A percentile compares a stretch with the other conserved stretches of the same genome.
Evolutionary conservation across 2,888 invertebrate species (phyloP).

Genomic region (Drosophila imparisetae): DNA sequence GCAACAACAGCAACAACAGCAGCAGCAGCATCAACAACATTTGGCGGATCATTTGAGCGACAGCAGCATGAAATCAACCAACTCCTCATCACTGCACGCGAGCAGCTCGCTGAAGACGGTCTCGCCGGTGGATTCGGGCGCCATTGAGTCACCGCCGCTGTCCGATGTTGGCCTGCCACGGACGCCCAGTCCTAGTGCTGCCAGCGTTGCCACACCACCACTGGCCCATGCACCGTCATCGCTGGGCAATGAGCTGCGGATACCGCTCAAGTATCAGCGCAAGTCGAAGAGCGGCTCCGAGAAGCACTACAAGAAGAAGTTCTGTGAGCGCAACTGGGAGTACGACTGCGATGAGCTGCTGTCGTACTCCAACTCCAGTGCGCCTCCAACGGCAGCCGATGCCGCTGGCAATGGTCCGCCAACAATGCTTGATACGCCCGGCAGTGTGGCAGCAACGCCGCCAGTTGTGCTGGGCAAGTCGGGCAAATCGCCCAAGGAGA

Average conservation of each 20-base stretch:
- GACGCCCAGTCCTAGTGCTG: slow-evolving; percentile 84
- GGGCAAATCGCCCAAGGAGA: slow-evolving; percentile 69
- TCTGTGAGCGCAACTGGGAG: slow-evolving; percentile 91
- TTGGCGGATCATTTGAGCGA: slow-evolving; percentile 81
- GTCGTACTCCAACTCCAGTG: slow-evolving; percentile 79
- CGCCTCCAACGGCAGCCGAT: slow-evolving; percentile 77
- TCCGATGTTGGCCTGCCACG: slow-evolving; percentile 84
- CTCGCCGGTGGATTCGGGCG: slow-evolving; percentile 83
- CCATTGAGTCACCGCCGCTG: slow-evolving; percentile 86
- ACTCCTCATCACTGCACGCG: slow-evolving; percentile 67
- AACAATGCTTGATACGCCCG: slow-evolving; percentile 31
- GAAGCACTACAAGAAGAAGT: slow-evolving; percentile 93
- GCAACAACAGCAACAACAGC: slow-evolving; percentile 79
- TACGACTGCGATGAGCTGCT: slow-evolving; percentile 82
- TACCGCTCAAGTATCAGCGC: slow-evolving; percentile 87
- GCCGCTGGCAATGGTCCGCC: slow-evolving; percentile 77
- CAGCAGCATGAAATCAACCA: slow-evolving; percentile 81
- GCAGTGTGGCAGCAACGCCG: slow-evolving; percentile 19
- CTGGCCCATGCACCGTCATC: slow-evolving; percentile 56
- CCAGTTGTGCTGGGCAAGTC: slow-evolving; percentile 38
- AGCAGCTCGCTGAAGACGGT: slow-evolving; percentile 71
- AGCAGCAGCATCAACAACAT: slow-evolving; percentile 65
- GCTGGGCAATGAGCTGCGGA: slow-evolving; percentile 83
- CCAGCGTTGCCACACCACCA: slow-evolving; percentile 81
- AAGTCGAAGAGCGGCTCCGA: slow-evolving; percentile 85